phyloP scores from a whole-genome alignment of 30 jellyfish, hydroid and myxozoan species.

The Hydractinia echinata region DNA sequence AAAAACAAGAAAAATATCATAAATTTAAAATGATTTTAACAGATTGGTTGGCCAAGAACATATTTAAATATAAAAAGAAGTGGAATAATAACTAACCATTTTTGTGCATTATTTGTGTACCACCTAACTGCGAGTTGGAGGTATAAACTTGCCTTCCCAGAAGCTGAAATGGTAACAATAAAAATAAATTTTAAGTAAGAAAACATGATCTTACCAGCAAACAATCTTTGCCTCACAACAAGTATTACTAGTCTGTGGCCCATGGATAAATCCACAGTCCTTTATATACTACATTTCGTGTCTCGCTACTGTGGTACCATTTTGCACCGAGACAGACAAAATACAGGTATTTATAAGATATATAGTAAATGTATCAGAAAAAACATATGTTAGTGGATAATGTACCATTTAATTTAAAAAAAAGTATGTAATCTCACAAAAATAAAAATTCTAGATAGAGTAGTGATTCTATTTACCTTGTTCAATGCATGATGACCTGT shows the following conservation, averaged over 20 bases:
- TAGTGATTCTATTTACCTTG: constrained; percentile 36
- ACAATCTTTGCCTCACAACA: too few species aligned
- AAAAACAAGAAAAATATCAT: not conserved
- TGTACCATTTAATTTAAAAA: not conserved
- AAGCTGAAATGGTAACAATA: constrained; percentile 37
- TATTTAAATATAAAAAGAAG: not conserved
- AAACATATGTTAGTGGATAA: not conserved
- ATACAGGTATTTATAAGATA: not conserved
- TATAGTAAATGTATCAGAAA: not conserved
- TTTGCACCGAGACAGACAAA: too few species aligned
- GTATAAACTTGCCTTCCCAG: constrained; percentile 85
- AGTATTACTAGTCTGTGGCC: too few species aligned
- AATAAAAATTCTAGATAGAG: not conserved
- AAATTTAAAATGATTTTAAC: too few species aligned
- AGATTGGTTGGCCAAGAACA: not conserved
- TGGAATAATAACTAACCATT: constrained; percentile 46
- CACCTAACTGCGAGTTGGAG: constrained; percentile 92
- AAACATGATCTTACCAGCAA: too few species aligned
- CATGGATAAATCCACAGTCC: too few species aligned
- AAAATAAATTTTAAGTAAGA: not conserved
- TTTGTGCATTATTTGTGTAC: constrained; percentile 76
- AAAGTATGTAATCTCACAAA: not conserved
- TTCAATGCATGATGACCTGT: constrained; percentile 86
- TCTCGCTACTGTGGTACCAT: too few species aligned
- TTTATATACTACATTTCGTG: too few species aligned